Base-by-base conservation (phyloP, 1,140 invertebrate genomes). In the Leguminivora glycinivorella region DNA sequence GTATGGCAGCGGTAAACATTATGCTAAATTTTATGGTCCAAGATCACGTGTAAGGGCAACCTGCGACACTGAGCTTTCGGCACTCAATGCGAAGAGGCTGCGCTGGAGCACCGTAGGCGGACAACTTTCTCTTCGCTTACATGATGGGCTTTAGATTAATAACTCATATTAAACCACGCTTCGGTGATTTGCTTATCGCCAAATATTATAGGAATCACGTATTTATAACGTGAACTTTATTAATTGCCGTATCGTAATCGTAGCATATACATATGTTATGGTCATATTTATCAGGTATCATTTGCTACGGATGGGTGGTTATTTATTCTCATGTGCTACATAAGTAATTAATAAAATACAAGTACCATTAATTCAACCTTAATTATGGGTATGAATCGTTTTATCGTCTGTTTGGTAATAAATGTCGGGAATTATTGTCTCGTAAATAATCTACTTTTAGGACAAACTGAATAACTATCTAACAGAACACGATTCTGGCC, bases 71-170 rank as follows among this genome's bases (percentile, higher is more conserved):
- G 60, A 71, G 43, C 70, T 56, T 68, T 34, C 70, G 63, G 63
- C 29, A 29, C 67, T 31, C 6, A 58, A 34, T 69, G 56, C 67
- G 71, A 72, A 72, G 71, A 72, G 68, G 72, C 76, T 86, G 81
- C 69, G 79, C 80, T 74, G 76, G 73, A 67, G 75, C 76, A 73
- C 75, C 76, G 83, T 83, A 83, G 84, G 84, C 83, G 79, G 83
- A 83, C 88, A 83, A 87, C 88, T 88, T 88, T 87, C 86, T 83
- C 83, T 89, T 85, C 70, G 58, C 77, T 74, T 81, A 63, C 58
- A 63, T 63, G 58, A 63, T 34, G n/a, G 40, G 40, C 34, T 47
- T 43, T 68, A 68, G 34, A 68, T 68, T 68, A 43, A 68, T 68
- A 24, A 68, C 40, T 24, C 19, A 24, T 34, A 26, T 68, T 47